Evolutionary conservation across 2,888 invertebrate species (phyloP).

Genomic region (Anaspis maculata): DNA sequence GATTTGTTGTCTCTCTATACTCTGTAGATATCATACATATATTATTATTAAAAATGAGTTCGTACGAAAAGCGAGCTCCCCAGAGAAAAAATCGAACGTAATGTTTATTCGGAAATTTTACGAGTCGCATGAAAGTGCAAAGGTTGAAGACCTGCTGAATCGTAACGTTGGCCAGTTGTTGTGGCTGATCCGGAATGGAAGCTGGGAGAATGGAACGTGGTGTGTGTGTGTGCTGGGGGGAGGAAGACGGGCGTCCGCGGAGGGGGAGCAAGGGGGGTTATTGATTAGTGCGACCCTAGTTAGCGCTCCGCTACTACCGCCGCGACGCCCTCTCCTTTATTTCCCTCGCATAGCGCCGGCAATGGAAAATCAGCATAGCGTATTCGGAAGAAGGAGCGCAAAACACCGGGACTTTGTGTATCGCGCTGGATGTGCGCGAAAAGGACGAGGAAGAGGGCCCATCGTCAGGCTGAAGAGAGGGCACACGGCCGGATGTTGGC

Average conservation of each 20-base stretch:
- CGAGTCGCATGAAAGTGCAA: conserved; percentile 18
- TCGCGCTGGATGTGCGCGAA: too few species aligned
- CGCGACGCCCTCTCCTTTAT: conserved; percentile 11
- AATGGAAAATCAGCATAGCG: conserved; percentile 14
- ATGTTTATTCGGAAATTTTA: conserved; percentile 15
- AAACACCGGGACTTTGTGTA: too few species aligned
- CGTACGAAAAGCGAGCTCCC: conserved; percentile 16
- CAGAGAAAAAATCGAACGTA: conserved; percentile 5
- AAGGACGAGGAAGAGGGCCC: too few species aligned
- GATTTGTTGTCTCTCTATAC: conserved; percentile 6
- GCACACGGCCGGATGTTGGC: too few species aligned
- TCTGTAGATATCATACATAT: too few species aligned
- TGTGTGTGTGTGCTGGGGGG: conserved; percentile 24
- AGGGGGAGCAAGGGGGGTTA: conserved; percentile 33
- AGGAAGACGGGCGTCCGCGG: conserved; percentile 11
- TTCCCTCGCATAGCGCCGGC: conserved; percentile 4
- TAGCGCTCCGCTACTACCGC: conserved; percentile 36
- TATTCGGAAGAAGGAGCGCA: too few species aligned
- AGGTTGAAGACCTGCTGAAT: conserved; percentile 27
- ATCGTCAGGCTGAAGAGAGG: too few species aligned
- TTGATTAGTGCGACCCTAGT: conserved; percentile 45
- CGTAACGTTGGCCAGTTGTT: conserved; percentile 23
- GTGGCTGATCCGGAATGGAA: conserved; percentile 31
- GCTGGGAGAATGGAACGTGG: too few species aligned
- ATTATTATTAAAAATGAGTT: conserved; percentile 19